phyloP scores from a whole-genome alignment of 2,113 vertebrate genomes.

The Choloepus hoffmanni region DNA sequence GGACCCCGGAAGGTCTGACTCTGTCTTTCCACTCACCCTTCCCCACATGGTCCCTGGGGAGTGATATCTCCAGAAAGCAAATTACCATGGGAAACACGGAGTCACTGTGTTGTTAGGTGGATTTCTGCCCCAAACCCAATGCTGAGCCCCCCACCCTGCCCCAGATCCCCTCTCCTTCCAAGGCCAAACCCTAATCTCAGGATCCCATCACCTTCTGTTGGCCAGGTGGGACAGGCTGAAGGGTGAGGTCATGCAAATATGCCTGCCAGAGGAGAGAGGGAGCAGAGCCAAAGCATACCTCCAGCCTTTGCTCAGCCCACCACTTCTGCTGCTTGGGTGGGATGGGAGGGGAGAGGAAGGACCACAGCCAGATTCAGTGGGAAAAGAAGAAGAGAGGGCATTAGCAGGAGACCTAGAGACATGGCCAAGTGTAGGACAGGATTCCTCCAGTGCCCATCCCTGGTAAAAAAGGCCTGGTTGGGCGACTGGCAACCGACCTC shows the following conservation, averaged over 20 bases:
- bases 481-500: not conserved
- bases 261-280: not conserved
- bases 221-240: not conserved
- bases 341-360: not conserved
- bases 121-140: not conserved
- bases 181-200: not conserved
- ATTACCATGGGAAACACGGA: not conserved
- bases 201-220: not conserved
- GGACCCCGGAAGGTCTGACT: not conserved
- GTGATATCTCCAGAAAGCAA: not conserved
- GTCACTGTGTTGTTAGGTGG: not conserved
- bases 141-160: not conserved
- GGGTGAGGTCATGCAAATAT: fast-evolving
- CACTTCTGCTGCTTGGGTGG: not conserved
- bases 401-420: not conserved
- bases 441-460: not conserved
- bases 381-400: not conserved
- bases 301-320: not conserved
- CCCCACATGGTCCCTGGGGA: not conserved
- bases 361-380: not conserved
- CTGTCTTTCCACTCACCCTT: not conserved
- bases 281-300: not conserved
- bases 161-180: not conserved
- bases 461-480: fast-evolving
- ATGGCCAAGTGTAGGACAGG: fast-evolving